Evolutionary conservation across 2,888 invertebrate species (phyloP).

Genomic region (Drosophila lutescens): DNA sequence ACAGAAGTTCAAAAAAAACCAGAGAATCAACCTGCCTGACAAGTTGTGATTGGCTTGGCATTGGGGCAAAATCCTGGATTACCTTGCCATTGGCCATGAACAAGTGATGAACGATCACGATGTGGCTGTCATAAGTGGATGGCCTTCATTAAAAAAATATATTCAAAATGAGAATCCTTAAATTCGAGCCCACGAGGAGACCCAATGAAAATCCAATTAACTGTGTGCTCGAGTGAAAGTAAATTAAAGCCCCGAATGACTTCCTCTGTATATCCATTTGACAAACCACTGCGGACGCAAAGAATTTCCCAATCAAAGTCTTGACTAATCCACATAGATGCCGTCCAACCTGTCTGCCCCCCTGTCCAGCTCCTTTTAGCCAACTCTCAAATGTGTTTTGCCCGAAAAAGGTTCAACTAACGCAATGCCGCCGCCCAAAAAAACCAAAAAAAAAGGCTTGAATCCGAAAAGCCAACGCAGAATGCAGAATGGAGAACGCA

Average conservation of each 20-base stretch:
- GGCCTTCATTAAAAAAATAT: conserved; percentile 10
- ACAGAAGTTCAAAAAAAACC: conserved; percentile 40
- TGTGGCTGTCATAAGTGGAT: conserved; percentile 39
- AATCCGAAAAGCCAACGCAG: conserved; percentile 48
- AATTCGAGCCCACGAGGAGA: too few species aligned
- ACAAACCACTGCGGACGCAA: conserved; percentile 20
- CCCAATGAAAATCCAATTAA: conserved; percentile 14
- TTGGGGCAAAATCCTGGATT: conserved; percentile 37
- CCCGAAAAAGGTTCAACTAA: conserved; percentile 70
- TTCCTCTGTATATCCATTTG: conserved; percentile 20
- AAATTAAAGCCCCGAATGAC: conserved; percentile 24
- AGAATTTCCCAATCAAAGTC: conserved; percentile 46
- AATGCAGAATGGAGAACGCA: conserved; percentile 65
- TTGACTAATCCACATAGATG: conserved; percentile 54
- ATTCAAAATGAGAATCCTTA: not conserved
- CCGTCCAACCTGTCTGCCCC: conserved; percentile 34
- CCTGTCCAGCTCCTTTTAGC: conserved; percentile 24
- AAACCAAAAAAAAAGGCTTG: conserved; percentile 14
- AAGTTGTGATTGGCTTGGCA: conserved; percentile 23
- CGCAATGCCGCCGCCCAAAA: conserved; percentile 70
- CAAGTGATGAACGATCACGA: conserved; percentile 57
- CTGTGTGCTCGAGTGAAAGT: conserved; percentile 22
- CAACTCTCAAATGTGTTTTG: conserved; percentile 50
- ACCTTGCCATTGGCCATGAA: conserved; percentile 64
- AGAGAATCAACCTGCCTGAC: conserved; percentile 50